Percentiles rank a stretch among this genome's conserved stretches.
These are phyloP conservation scores for Drosophila santomea DNA, from an alignment of 1,140 invertebrate genomes.

Conservation along the genomic window DNA sequence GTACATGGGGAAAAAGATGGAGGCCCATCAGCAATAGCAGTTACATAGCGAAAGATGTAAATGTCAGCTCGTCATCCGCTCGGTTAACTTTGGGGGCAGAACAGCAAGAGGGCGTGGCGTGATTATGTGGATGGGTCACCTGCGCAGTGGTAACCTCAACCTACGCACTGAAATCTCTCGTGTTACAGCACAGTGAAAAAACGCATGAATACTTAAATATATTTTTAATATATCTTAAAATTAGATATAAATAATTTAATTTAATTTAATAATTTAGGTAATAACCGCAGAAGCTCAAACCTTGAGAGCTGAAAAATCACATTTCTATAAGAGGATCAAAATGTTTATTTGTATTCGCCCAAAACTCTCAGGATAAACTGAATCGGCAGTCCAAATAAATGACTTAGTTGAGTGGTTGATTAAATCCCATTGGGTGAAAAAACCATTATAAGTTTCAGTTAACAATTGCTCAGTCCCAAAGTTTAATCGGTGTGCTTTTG, in stretches of 20 bases:
- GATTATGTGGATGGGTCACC: conserved; percentile 29
- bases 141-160: conserved; percentile 1
- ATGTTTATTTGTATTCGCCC: too few species aligned
- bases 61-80: conserved; percentile 50
- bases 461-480: background rate
- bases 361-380: too few species aligned
- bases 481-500: background rate
- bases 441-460: background rate
- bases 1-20: conserved; percentile 4
- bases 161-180: background rate
- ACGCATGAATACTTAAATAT: too few species aligned
- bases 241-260: too few species aligned
- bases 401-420: background rate
- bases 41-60: conserved; percentile 15
- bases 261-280: too few species aligned
- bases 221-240: too few species aligned
- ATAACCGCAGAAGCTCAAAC: too few species aligned
- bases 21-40: conserved; percentile 8
- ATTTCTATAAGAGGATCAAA: background rate
- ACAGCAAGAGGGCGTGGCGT: conserved; percentile 10
- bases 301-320: background rate
- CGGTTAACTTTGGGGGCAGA: conserved; percentile 45
- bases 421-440: background rate
- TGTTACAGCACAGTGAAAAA: background rate
- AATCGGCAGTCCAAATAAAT: too few species aligned